Evolutionary conservation across 2,113 vertebrate species (phyloP), one percentile per base, ranked within the genome.

Genomic region (Sebastes fasciatus): DNA sequence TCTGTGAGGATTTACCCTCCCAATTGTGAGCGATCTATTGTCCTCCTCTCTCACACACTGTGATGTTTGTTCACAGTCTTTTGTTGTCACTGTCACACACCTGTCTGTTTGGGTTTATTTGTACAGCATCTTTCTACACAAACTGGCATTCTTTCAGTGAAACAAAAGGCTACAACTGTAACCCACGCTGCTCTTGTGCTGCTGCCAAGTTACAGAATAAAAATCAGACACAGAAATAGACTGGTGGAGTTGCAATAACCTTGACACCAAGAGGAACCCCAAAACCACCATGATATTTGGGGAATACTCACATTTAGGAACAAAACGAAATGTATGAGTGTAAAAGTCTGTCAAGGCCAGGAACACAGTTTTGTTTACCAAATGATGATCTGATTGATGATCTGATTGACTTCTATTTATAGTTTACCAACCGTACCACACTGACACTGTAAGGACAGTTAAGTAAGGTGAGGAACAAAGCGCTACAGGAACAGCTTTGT

Each of bases 31-130:
- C 34, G 34, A 3, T 66, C 72, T 4, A 43, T 75, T 75, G 61
- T 72, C 0, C 10, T 60, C 5, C n/a, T 49, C 2, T 4, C 26
- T 52, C 2, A 1, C 26, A 21, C 34, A 60, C 11, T 46, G 46
- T 21, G 8, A 8, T 21, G 46, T 16, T 14, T 17, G 10, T 42
- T 74, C 34, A 34, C 34, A 34, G 34, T 45, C 68, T 57, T 45
- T 45, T 79, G 71, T 43, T 1, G 60, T 60, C 63, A 12, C 34
- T 0, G 69, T 57, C 19, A 42, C 40, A 61, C 83, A 83, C 81
- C 86, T 80, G 83, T 49, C 49, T 34, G 34, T 34, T 34, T 34
- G 42, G 83, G 57, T 46, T 7, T 16, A 17, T 74, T 68, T 62
- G 52, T 16, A 51, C 58, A 71, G 49, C 8, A 21, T 26, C 0